Percentiles rank a stretch among this genome's conserved stretches.
phyloP scores from a whole-genome alignment of 1,140 invertebrate genomes.

The Drosophila persimilis region DNA sequence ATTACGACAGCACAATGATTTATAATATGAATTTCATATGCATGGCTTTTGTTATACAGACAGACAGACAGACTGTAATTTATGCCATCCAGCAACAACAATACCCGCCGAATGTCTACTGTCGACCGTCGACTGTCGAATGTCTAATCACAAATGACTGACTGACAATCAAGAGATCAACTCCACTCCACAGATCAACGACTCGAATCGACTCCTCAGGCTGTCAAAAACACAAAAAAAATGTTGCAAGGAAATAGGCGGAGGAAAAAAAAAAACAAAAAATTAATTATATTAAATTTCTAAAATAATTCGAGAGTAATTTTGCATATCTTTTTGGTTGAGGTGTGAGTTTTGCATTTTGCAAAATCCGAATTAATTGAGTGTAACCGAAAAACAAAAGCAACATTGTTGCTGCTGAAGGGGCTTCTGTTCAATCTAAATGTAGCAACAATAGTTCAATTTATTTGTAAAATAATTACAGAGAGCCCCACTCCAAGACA shows the following conservation, averaged over 20 bases:
- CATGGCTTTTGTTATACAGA: conserved; percentile 31
- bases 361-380: conserved; percentile 78
- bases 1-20: conserved; percentile 60
- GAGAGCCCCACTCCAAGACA: conserved; percentile 28
- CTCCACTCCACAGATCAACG: conserved; percentile 2
- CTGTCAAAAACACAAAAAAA: conserved; percentile 46
- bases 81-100: conserved; percentile 34
- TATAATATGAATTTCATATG: conserved; percentile 50
- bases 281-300: conserved; percentile 57
- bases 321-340: conserved; percentile 22
- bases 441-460: conserved; percentile 80
- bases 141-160: conserved; percentile 55
- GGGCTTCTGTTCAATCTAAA: conserved; percentile 53
- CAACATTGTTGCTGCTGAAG: conserved; percentile 65
- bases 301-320: conserved; percentile 44
- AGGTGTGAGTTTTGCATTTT: conserved; percentile 77
- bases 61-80: conserved; percentile 32
- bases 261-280: conserved; percentile 12
- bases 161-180: conserved; percentile 61
- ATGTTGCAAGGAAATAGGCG: conserved; percentile 25
- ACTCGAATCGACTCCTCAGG: conserved; percentile 32
- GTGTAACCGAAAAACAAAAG: conserved; percentile 77
- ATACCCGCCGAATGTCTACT: conserved; percentile 23
- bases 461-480: conserved; percentile 81
- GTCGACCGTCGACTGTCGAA: conserved; percentile 44